A percentile compares a stretch with the other conserved stretches of the same genome.
phyloP scores from a whole-genome alignment of 2,797 vertebrate species.

The Pseudochromis fuscus region DNA sequence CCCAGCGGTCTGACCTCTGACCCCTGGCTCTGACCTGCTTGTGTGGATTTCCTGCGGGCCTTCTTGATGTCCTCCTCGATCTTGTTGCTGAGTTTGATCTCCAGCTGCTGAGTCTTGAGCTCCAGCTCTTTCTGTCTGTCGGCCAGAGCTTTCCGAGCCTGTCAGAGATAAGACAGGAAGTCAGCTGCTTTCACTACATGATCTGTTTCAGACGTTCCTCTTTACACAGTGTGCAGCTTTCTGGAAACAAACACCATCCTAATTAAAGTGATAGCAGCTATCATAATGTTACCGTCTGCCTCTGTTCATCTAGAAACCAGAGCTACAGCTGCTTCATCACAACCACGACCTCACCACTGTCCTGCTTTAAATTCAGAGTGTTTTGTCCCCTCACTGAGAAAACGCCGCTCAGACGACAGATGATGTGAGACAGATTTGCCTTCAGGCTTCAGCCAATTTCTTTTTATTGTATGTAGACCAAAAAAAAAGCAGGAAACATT shows the following conservation, averaged over 20 bases:
- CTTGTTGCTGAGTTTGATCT: conserved; percentile 97
- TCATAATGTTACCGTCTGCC: conserved; percentile 2
- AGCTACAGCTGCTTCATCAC: background rate
- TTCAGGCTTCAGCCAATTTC: conserved; percentile 42
- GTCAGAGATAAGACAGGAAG: background rate
- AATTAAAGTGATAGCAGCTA: background rate
- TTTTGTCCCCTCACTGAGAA: conserved; percentile 1
- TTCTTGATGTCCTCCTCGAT: conserved; percentile 99
- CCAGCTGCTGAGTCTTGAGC: conserved; percentile 95
- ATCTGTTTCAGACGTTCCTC: too few relatives aligned
- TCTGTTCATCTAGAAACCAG: conserved; percentile 10
- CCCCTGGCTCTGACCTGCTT: conserved; percentile 90
- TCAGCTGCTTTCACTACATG: too few relatives aligned
- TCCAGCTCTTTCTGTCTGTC: conserved; percentile 98
- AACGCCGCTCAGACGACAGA: conserved; percentile 39
- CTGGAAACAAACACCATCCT: conserved; percentile 5
- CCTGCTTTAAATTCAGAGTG: conserved; percentile 26
- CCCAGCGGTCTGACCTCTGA: conserved; percentile 40
- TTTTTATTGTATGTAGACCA: conserved; percentile 55
- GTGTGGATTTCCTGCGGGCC: conserved; percentile 96
- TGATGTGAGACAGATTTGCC: conserved; percentile 49
- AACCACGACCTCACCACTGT: background rate
- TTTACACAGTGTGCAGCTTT: background rate
- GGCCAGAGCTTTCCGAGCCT: conserved; percentile 94
- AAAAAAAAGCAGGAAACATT: conserved; percentile 59